Percentiles rank a stretch among this genome's conserved stretches.
phyloP scores from a whole-genome alignment of 2,888 invertebrate genomes.

The Anorthoa munda region DNA sequence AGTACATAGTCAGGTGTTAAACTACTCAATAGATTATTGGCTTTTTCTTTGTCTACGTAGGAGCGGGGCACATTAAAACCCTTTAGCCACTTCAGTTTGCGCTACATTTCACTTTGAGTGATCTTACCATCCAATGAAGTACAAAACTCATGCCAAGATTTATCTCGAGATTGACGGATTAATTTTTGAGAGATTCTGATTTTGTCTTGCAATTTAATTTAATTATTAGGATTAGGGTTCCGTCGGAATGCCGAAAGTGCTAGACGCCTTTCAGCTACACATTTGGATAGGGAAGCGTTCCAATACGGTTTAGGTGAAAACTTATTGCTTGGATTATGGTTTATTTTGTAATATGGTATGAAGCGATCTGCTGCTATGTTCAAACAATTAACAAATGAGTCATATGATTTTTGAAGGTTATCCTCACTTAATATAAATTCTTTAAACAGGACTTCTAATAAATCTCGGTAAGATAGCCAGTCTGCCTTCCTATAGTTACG shows the following conservation, averaged over 20 bases:
- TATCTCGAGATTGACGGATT: neutral
- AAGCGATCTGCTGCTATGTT: neutral
- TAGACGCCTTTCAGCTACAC: slow-evolving; percentile 10
- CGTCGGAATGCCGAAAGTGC: slow-evolving; percentile 4
- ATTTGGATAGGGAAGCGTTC: neutral
- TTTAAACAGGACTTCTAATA: neutral
- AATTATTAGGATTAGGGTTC: slow-evolving; percentile 14
- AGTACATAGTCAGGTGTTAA: slow-evolving; percentile 1
- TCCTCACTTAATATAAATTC: neutral
- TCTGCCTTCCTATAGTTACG: slow-evolving; percentile 1
- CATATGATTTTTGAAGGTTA: slow-evolving; percentile 6
- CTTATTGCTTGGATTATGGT: neutral
- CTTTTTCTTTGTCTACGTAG: neutral
- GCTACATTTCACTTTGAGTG: neutral
- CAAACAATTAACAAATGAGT: neutral
- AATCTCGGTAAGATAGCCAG: neutral
- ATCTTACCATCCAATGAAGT: neutral
- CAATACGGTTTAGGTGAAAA: slow-evolving; percentile 16
- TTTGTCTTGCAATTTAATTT: neutral
- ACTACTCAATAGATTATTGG: neutral
- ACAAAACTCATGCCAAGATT: neutral
- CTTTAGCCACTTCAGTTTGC: neutral
- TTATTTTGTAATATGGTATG: neutral
- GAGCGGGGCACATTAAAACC: neutral
- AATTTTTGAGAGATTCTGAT: neutral